Conservation (phyloP, 1,140 invertebrate genomes). For the Spodoptera frugiperda region DNA sequence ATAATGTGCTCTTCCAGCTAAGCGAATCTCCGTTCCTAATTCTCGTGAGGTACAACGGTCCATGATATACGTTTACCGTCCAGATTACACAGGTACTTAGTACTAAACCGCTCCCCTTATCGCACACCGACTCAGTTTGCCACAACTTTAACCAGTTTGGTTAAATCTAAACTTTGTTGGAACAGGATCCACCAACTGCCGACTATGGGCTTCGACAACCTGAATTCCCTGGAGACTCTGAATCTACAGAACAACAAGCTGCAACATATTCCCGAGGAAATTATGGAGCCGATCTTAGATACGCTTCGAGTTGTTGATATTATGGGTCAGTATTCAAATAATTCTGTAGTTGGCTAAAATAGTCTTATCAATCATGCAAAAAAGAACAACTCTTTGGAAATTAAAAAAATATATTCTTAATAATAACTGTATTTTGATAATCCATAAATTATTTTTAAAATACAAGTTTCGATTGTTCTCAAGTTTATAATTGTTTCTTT, state of each 20-base stretch:
- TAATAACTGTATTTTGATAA: too few relatives aligned
- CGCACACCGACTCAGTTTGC: not conserved
- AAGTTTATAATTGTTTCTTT: not conserved
- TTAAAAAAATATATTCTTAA: too few relatives aligned
- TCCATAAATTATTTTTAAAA: too few relatives aligned
- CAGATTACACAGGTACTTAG: slow-evolving; percentile 18
- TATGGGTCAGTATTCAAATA: slow-evolving; percentile 89
- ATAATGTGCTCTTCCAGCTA: not conserved
- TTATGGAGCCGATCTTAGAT: slow-evolving; percentile 95
- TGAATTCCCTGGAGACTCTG: slow-evolving; percentile 95
- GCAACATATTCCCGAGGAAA: slow-evolving; percentile 92
- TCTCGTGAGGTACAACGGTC: not conserved
- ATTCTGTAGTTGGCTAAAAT: too few relatives aligned
- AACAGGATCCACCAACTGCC: slow-evolving; percentile 92
- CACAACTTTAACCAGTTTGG: not conserved
- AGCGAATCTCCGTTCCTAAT: not conserved
- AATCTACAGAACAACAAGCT: slow-evolving; percentile 96
- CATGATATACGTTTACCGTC: not conserved
- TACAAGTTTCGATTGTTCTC: too few relatives aligned
- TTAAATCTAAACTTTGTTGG: slow-evolving; percentile 30
- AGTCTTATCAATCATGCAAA: too few relatives aligned
- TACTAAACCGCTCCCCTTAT: not conserved
- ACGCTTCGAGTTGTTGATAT: slow-evolving; percentile 94
- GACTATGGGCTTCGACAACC: slow-evolving; percentile 92
- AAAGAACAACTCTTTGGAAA: too few relatives aligned